phyloP scores from a whole-genome alignment of 2,113 vertebrate species.

The Falco punctatus region DNA sequence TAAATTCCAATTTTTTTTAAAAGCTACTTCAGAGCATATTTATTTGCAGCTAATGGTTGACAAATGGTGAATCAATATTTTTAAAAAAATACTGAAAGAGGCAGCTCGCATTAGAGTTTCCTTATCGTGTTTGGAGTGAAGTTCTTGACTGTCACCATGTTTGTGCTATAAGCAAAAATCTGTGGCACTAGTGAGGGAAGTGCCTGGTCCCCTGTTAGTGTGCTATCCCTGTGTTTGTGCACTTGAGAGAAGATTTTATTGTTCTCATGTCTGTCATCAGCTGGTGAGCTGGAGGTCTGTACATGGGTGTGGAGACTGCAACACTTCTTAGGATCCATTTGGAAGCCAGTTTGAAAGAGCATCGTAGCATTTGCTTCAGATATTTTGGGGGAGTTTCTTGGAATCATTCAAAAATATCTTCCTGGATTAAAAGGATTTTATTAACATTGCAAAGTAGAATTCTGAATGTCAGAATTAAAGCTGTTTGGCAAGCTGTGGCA shows the following conservation, averaged over 20 bases:
- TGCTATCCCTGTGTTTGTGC: neutral
- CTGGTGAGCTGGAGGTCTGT: neutral
- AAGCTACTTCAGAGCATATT: neutral
- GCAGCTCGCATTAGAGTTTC: neutral
- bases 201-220: neutral
- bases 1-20: neutral
- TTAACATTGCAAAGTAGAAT: constrained; percentile 2
- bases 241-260: neutral
- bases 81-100: neutral
- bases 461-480: constrained; percentile 10
- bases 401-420: neutral
- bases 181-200: neutral
- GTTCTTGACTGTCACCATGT: neutral
- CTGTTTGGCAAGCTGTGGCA: neutral
- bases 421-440: neutral
- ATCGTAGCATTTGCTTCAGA: neutral
- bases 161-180: neutral
- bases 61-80: neutral
- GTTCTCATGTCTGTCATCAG: neutral
- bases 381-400: neutral
- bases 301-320: neutral
- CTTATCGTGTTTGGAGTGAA: neutral
- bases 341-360: neutral
- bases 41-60: neutral
- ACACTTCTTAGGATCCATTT: neutral